Evolutionary conservation across 2,888 invertebrate genomes (phyloP).

Genomic region (Tipula confusa): DNA sequence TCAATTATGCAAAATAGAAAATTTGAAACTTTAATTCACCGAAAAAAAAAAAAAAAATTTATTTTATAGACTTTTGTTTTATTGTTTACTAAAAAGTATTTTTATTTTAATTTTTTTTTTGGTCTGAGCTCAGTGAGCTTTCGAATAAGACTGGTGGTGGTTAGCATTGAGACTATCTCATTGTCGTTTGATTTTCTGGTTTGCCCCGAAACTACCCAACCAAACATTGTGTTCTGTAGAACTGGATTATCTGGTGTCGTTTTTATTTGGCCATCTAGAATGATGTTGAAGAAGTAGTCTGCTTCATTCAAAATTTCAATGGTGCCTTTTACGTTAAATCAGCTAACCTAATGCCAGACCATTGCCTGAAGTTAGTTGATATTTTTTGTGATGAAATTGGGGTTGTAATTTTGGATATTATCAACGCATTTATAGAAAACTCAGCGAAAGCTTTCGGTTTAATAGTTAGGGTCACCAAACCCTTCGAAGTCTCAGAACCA

Average conservation of each 20-base stretch:
- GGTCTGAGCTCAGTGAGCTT: too few species aligned
- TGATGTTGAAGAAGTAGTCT: background rate
- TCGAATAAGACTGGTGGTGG: background rate
- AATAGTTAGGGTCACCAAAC: background rate
- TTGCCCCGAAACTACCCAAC: background rate
- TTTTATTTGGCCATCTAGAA: too few species aligned
- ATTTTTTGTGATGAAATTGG: background rate
- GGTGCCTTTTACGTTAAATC: too few species aligned
- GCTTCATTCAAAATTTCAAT: background rate
- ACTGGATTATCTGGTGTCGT: background rate
- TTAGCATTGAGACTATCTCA: background rate
- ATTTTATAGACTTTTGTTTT: too few species aligned
- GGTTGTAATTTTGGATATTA: background rate
- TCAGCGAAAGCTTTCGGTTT: background rate
- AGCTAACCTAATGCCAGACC: too few species aligned
- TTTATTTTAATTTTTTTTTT: too few species aligned
- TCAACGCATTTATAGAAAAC: background rate
- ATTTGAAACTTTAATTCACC: too few species aligned
- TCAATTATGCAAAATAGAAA: too few species aligned
- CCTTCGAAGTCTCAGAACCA: background rate
- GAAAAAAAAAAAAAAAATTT: too few species aligned
- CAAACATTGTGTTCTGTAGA: background rate
- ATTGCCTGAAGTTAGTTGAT: too few species aligned
- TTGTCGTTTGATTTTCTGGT: background rate
- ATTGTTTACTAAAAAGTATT: too few species aligned